Conservation (phyloP, 2,797 vertebrate genomes). For the Philypnodon macrostomus region DNA sequence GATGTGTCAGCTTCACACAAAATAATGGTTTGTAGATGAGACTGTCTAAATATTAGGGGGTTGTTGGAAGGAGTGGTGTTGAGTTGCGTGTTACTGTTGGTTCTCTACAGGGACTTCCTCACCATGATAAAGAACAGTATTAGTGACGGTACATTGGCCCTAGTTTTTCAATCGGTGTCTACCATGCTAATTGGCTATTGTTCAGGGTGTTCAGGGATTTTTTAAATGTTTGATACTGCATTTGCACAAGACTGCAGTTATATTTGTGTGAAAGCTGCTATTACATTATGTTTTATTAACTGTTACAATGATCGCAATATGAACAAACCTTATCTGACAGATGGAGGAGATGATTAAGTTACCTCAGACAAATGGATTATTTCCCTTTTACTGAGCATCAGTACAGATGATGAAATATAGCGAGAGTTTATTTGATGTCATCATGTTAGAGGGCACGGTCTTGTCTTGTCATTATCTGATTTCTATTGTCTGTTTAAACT, state of each 20-base stretch:
- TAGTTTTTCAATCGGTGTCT: too few relatives aligned
- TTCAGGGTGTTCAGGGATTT: too few relatives aligned
- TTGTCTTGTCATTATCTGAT: background rate
- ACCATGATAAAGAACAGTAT: too few relatives aligned
- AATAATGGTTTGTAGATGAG: background rate
- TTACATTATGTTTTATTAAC: background rate
- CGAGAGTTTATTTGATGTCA: background rate
- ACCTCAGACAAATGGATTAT: background rate
- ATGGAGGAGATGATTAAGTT: background rate
- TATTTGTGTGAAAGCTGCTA: background rate
- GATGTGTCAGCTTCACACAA: conserved; percentile 5
- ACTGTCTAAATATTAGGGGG: too few relatives aligned
- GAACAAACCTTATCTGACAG: background rate
- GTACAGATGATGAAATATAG: background rate
- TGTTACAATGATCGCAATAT: background rate
- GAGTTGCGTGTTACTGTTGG: too few relatives aligned
- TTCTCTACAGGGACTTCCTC: too few relatives aligned
- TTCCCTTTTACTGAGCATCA: background rate
- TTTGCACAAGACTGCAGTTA: too few relatives aligned
- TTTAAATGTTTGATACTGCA: too few relatives aligned
- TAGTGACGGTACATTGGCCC: too few relatives aligned
- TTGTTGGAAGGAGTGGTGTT: too few relatives aligned
- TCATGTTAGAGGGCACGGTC: background rate
- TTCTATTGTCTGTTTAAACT: conserved; percentile 6
- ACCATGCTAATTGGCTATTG: too few relatives aligned